Percentiles rank a stretch among this genome's conserved stretches.
Conservation (phyloP, 2,113 vertebrate genomes). For the Chamaea fasciata region DNA sequence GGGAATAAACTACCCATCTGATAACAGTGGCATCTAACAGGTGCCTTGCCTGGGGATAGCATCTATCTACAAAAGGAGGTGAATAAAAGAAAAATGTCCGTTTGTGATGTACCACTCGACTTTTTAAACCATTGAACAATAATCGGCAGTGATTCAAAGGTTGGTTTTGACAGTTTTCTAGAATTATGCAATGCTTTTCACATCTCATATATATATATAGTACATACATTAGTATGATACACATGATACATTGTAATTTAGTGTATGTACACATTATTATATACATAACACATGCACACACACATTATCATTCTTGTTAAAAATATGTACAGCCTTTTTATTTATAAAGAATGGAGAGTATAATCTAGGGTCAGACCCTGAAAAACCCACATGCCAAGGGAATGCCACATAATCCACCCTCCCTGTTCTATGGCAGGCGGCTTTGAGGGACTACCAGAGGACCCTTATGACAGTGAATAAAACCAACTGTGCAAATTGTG, state of each 20-base stretch:
- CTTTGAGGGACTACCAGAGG: neutral
- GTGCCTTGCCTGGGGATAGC: neutral
- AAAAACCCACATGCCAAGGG: neutral
- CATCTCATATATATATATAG: neutral
- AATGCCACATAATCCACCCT: fast-evolving
- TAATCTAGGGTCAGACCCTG: neutral
- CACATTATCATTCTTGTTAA: neutral
- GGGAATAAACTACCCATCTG: neutral
- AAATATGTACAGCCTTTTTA: neutral
- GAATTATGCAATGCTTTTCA: neutral
- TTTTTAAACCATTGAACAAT: neutral
- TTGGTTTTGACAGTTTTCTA: neutral
- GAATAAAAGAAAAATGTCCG: neutral
- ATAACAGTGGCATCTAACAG: neutral
- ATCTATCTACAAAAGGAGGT: neutral
- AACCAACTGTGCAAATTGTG: neutral
- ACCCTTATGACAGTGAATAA: neutral
- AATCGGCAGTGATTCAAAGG: neutral
- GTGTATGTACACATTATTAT: fast-evolving
- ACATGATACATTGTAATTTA: neutral
- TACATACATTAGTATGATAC: neutral
- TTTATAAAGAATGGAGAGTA: neutral
- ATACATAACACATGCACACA: neutral
- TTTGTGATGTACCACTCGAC: neutral
- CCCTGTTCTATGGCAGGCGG: neutral